Base-by-base conservation (phyloP, 2,113 vertebrate species). In the Chlorodrepanis virens region DNA sequence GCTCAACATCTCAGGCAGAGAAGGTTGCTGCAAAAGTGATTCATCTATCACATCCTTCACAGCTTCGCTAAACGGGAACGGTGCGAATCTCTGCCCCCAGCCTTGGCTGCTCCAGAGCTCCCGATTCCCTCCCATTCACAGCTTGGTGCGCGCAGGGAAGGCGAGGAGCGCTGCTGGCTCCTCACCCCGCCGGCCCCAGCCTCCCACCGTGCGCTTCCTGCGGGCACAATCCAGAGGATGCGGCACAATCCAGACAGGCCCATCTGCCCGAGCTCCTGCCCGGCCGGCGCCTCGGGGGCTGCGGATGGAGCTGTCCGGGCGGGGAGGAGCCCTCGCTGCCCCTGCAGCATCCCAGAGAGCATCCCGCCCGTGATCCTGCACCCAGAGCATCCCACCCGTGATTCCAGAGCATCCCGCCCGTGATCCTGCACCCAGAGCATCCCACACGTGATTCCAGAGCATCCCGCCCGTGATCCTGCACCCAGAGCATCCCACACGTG, bases 11-110 rank as follows among this genome's bases (percentile, higher is more conserved):
- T 67, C 92, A 20, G 85, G 79, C n/a, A 11, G 82, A 24, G 80
- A 60, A 90, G 86, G 88, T 63, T 93, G 90, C 88, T 74, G 93
- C 96, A 86, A 81, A 91, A 93, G 77, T 96, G 96, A 97, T 96
- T 96, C 94, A 96, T 96, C 91, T 88, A 79, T 83, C 94, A 74
- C 96, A 83, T 95, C 94, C 87, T 92, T 93, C 92, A 87, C 90
- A 93, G 94, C 85, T 96, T 96, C 13, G 0, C 44, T 83, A 95
- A 94, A 87, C 76, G 75, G 87, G 90, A 86, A 39, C 16, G 0
- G 92, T 54, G 93, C 3, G 64, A 95, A 78, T 83, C 57, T 75
- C 93, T 94, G 85, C 85, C 90, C 79, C 82, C 88, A 2, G 68
- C 1, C 90, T 64, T 17, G 71, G 92, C 90, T 88, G 93, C 95